Evolutionary conservation across 2,113 vertebrate genomes (phyloP).

Genomic region (Prunella fulvescens): DNA sequence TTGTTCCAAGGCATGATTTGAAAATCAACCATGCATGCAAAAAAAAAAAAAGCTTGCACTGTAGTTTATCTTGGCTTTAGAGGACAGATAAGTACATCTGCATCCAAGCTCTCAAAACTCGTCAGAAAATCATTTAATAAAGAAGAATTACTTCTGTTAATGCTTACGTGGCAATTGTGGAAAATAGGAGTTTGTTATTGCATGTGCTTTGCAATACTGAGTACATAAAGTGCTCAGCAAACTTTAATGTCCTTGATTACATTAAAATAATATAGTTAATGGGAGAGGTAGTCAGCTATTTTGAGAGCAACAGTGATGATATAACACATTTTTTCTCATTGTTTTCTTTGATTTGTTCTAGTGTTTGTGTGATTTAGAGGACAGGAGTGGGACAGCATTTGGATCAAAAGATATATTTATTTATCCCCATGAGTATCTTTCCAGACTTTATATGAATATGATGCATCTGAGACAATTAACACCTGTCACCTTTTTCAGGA

Average conservation of each 20-base stretch:
- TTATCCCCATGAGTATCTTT: background rate
- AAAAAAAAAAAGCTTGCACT: background rate
- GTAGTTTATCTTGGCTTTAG: slow-evolving; percentile 14
- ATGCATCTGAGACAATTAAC: background rate
- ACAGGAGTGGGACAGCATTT: background rate
- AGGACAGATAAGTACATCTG: slow-evolving; percentile 1
- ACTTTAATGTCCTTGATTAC: background rate
- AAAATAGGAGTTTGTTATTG: background rate
- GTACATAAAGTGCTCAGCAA: background rate
- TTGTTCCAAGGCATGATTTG: slow-evolving; percentile 18
- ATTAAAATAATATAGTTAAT: background rate
- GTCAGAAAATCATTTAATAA: background rate
- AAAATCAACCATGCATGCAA: background rate
- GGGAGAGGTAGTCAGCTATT: background rate
- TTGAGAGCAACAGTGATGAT: background rate
- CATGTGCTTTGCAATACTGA: background rate
- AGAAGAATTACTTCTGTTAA: background rate
- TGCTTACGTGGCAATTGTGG: background rate
- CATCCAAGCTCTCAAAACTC: background rate
- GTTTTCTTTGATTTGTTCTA: background rate
- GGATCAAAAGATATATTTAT: background rate
- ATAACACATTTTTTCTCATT: background rate
- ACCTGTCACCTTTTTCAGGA: background rate
- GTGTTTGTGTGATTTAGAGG: background rate
- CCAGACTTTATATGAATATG: background rate